Conservation (phyloP, 2,888 invertebrate genomes). For the Gnatocerus cornutus region DNA sequence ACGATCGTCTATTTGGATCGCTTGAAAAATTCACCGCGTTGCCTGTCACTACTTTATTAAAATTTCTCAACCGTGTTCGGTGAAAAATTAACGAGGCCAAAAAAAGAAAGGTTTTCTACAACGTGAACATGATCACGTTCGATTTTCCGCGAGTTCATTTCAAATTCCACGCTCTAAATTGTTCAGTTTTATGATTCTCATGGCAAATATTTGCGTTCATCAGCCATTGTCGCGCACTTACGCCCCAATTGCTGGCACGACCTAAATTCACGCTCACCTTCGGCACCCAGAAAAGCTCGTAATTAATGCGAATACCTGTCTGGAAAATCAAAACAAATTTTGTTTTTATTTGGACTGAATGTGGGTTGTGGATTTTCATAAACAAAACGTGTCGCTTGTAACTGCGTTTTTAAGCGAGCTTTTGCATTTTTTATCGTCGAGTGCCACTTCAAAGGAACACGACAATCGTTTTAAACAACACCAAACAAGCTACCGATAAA, state of each 20-base stretch:
- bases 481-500: background rate
- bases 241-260: conserved; percentile 25
- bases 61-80: too few species aligned
- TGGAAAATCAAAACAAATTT: conserved; percentile 22
- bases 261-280: conserved; percentile 27
- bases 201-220: conserved; percentile 37
- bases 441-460: background rate
- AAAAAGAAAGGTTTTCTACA: background rate
- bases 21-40: too few species aligned
- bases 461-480: background rate
- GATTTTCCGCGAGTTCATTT: conserved; percentile 4
- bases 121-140: conserved; percentile 10
- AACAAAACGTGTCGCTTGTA: conserved; percentile 14
- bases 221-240: conserved; percentile 24
- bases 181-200: conserved; percentile 27
- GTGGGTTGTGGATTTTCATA: background rate
- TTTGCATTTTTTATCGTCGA: conserved; percentile 1
- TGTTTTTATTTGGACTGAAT: background rate
- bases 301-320: conserved; percentile 33
- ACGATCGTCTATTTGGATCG: too few species aligned
- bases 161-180: conserved; percentile 5
- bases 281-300: conserved; percentile 10
- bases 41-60: too few species aligned
- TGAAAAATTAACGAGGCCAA: too few species aligned
- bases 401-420: conserved; percentile 1